Percentiles rank a stretch among this genome's conserved stretches.
phyloP scores from a whole-genome alignment of 1,140 invertebrate species.

The Holcopasites calliopsidis region DNA sequence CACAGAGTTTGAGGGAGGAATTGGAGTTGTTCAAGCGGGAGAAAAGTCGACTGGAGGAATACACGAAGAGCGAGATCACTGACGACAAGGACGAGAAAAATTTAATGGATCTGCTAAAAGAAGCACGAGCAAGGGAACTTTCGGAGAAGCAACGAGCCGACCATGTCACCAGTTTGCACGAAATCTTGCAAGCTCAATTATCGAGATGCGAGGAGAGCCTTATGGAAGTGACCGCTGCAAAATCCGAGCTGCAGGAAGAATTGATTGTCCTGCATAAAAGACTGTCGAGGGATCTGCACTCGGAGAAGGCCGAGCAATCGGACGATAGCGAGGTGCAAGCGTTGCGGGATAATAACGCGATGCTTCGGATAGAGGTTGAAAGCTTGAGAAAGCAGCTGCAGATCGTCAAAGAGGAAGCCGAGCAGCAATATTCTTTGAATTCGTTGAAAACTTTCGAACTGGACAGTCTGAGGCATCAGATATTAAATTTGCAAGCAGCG shows the following conservation, averaged over 20 bases:
- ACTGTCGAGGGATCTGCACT: slow-evolving; percentile 66
- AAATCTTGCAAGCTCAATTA: slow-evolving; percentile 76
- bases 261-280: slow-evolving; percentile 73
- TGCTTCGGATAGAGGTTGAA: slow-evolving; percentile 64
- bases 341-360: slow-evolving; percentile 32
- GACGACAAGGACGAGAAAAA: not conserved
- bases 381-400: slow-evolving; percentile 65
- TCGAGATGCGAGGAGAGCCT: slow-evolving; percentile 72
- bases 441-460: slow-evolving; percentile 78
- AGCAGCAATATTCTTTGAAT: slow-evolving; percentile 66
- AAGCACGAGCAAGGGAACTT: slow-evolving; percentile 64
- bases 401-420: slow-evolving; percentile 72
- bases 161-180: slow-evolving; percentile 68
- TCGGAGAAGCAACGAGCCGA: slow-evolving; percentile 73
- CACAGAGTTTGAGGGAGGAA: slow-evolving; percentile 60
- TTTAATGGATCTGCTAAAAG: slow-evolving; percentile 32
- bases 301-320: slow-evolving; percentile 54
- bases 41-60: slow-evolving; percentile 64
- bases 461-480: slow-evolving; percentile 83
- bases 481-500: slow-evolving; percentile 83
- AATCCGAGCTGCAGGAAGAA: slow-evolving; percentile 73
- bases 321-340: slow-evolving; percentile 52
- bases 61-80: slow-evolving; percentile 8
- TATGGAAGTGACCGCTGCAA: slow-evolving; percentile 66
- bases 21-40: slow-evolving; percentile 62